Conservation (phyloP, 35 echinoderm and acorn worm genomes). For the Ptychodera flava region DNA sequence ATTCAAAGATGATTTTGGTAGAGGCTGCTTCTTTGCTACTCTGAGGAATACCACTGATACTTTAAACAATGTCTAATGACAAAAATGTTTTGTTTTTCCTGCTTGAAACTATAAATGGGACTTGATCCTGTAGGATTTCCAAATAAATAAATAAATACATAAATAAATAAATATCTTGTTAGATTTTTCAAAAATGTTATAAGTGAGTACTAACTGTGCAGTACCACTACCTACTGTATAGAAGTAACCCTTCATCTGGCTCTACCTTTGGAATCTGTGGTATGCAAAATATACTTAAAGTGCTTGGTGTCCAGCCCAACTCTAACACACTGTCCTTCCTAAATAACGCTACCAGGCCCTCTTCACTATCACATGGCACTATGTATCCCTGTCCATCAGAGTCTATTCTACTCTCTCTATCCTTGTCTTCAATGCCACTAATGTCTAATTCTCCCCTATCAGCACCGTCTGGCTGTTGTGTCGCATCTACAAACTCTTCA, state of each 20-base stretch:
- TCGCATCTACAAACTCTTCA: background rate
- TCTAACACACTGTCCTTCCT: constrained; percentile 40
- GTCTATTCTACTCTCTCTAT: background rate
- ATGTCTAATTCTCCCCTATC: background rate
- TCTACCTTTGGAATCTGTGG: constrained; percentile 21
- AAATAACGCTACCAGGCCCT: constrained; percentile 10
- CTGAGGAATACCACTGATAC: too few relatives aligned
- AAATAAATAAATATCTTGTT: too few relatives aligned
- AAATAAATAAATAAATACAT: too few relatives aligned
- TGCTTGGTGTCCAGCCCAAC: constrained; percentile 61
- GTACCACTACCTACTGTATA: background rate
- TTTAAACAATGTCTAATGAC: too few relatives aligned
- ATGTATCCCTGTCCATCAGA: background rate
- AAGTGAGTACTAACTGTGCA: too few relatives aligned
- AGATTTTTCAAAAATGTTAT: too few relatives aligned
- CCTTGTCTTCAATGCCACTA: background rate
- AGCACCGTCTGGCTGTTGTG: background rate
- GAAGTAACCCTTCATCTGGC: background rate
- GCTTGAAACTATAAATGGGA: too few relatives aligned
- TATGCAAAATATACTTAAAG: constrained; percentile 58
- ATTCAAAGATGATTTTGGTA: too few relatives aligned
- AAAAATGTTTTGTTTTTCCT: too few relatives aligned
- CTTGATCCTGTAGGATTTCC: too few relatives aligned
- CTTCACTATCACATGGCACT: constrained; percentile 1
- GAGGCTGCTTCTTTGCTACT: too few relatives aligned